Base-by-base conservation (phyloP, 2,888 invertebrate species). In the Xestia c-nigrum region DNA sequence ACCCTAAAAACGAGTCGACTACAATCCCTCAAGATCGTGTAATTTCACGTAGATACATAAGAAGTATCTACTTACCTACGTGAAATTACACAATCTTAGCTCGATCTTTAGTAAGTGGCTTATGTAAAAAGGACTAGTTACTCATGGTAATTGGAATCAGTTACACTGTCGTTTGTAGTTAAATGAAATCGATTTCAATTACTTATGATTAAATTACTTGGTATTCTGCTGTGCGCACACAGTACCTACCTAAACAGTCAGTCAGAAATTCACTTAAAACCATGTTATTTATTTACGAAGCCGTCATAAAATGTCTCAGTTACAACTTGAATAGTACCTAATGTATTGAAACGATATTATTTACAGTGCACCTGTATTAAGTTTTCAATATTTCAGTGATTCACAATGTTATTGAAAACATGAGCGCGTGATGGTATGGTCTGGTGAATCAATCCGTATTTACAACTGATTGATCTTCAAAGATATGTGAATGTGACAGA, bases 351-450 rank as follows among this genome's bases (percentile, higher is more conserved):
- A 3, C 14, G 7, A 72, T 40, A 47, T 55, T n/a, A 40, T 77
- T 71, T 38, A 72, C n/a, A 72, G 47, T 43, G 12, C 43, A 16
- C 16, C 46, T 72, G 55, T 55, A 64, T 24, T 31, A 55, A 59
- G 52, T 76, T 76, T 83, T 59, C 68, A 65, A 66, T 57, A 79
- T 63, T 80, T 64, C 38, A 75, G 52, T 83, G 65, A 84, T 66
- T 70, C 71, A 65, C n/a, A 55, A 70, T 81, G 63, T 85, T 72
- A 55, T 83, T 75, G 52, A 66, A 70, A 75, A 67, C 47, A 75
- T 47, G 57, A 40, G 38, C 57, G 52, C 40, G 24, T 69, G 71
- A 75, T 69, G 61, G n/a, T 21, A 72, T 63, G 55, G 46, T n/a
- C 19, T 50, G 14, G 38, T 72, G 63, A 84, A 80, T 84, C 80